These are phyloP conservation scores for Augochlorella aurata DNA, from an alignment of 2,888 invertebrate genomes.

Conservation along the genomic window DNA sequence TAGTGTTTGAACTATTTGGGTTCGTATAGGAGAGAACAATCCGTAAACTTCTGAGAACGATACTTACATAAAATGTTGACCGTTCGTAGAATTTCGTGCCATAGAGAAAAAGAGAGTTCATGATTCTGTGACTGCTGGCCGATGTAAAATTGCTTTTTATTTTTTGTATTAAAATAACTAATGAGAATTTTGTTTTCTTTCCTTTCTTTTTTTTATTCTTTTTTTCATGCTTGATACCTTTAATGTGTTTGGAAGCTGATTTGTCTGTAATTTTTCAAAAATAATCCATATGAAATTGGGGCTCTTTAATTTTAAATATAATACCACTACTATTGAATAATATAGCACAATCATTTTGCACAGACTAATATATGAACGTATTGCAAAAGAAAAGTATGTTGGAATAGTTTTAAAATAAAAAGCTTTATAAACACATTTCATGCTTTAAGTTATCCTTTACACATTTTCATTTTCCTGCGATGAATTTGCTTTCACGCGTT, in stretches of 20 bases:
- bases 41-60: constrained; percentile 46
- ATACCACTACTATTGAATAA: constrained; percentile 12
- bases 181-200: constrained; percentile 55
- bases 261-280: constrained; percentile 37
- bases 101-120: constrained; percentile 15
- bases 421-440: constrained; percentile 56
- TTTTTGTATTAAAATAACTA: constrained; percentile 60
- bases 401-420: constrained; percentile 67
- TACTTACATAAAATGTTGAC: constrained; percentile 21
- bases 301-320: constrained; percentile 54
- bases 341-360: background rate
- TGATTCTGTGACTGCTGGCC: constrained; percentile 48
- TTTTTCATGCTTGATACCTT: constrained; percentile 43
- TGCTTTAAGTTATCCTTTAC: constrained; percentile 66
- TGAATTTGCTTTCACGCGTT: constrained; percentile 29
- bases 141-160: constrained; percentile 52
- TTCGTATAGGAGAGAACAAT: constrained; percentile 30
- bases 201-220: constrained; percentile 31
- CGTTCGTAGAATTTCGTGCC: constrained; percentile 11
- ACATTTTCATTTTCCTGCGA: constrained; percentile 56
- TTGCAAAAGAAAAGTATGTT: constrained; percentile 61
- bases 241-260: constrained; percentile 36
- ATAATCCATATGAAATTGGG: constrained; percentile 25
- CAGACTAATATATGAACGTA: constrained; percentile 50
- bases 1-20: constrained; percentile 42